These are phyloP conservation scores for Nautilus pompilius DNA, from an alignment of 1,140 invertebrate species.

Conservation along the genomic window DNA sequence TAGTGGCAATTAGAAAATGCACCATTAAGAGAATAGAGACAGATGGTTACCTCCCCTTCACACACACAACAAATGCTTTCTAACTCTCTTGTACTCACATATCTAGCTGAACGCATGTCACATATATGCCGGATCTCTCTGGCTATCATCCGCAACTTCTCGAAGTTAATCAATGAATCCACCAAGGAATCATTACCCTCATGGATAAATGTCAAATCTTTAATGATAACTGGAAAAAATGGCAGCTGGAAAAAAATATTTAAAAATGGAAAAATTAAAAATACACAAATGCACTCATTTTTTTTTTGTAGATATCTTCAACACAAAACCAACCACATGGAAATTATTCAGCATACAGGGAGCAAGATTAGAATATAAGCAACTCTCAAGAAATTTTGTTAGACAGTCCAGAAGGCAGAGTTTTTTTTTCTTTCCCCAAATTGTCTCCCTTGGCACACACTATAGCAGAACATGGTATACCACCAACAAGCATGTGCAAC, in stretches of 20 bases:
- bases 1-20: neutral
- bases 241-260: conserved; percentile 69
- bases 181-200: conserved; percentile 93
- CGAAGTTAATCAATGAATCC: conserved; percentile 90
- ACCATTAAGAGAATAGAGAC: neutral
- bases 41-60: neutral
- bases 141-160: conserved; percentile 97
- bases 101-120: conserved; percentile 93
- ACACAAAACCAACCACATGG: too few species aligned
- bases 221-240: conserved; percentile 63
- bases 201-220: conserved; percentile 98
- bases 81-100: conserved; percentile 45
- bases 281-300: neutral
- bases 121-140: conserved; percentile 90
- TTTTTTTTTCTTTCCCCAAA: too few species aligned
- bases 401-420: too few species aligned
- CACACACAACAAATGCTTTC: neutral
- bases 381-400: too few species aligned
- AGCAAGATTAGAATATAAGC: too few species aligned
- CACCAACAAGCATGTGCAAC: too few species aligned
- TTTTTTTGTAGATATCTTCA: too few species aligned
- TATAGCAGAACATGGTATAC: too few species aligned
- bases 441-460: too few species aligned
- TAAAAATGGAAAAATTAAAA: neutral
- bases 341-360: too few species aligned